These are phyloP conservation scores for Sphaeramia orbicularis DNA, from an alignment of 2,797 vertebrate species.

Conservation along the genomic window DNA sequence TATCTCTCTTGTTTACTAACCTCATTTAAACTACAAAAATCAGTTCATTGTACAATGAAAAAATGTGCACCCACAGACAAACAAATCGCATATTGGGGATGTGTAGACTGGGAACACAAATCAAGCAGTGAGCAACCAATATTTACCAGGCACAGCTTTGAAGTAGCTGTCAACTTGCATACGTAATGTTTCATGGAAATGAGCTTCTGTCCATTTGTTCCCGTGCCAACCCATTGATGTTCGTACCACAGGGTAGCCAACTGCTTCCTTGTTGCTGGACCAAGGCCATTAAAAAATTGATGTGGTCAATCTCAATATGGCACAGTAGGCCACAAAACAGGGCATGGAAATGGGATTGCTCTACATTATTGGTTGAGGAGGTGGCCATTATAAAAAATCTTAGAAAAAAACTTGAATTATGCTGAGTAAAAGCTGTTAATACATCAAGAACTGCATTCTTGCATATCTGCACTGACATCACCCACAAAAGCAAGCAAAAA, in stretches of 20 bases:
- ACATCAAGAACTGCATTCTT: not conserved
- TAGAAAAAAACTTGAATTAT: not conserved
- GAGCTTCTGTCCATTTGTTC: constrained; percentile 64
- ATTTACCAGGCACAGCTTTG: constrained; percentile 54
- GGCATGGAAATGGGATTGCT: constrained; percentile 20
- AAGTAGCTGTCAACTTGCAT: constrained; percentile 66
- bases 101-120: constrained; percentile 30
- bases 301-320: constrained; percentile 56
- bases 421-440: not conserved
- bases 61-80: constrained; percentile 26
- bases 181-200: constrained; percentile 68
- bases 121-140: constrained; percentile 34
- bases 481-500: not conserved
- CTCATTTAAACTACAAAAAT: constrained; percentile 23
- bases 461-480: too few relatives aligned
- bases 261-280: constrained; percentile 59
- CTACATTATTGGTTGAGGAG: constrained; percentile 7
- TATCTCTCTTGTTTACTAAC: constrained; percentile 5
- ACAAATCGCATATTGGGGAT: constrained; percentile 35
- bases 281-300: constrained; percentile 56
- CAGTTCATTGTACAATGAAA: not conserved
- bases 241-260: constrained; percentile 45
- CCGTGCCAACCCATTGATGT: constrained; percentile 66
- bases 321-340: constrained; percentile 19
- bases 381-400: constrained; percentile 1